Evolutionary conservation across 1,140 invertebrate genomes (phyloP).

Genomic region (Drosophila parvula): DNA sequence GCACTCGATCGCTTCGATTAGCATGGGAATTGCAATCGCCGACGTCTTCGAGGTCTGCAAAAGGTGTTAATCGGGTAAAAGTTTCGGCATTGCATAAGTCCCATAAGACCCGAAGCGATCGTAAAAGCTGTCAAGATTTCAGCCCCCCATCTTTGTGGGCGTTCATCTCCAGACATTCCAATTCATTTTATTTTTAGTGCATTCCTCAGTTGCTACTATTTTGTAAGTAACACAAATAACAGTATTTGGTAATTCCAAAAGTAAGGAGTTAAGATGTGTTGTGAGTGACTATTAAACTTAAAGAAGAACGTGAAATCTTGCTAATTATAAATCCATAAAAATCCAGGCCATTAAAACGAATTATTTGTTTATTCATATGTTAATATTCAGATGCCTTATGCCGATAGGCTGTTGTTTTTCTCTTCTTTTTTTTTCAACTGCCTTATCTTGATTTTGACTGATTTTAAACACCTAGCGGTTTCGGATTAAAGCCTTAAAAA

Average conservation of each 20-base stretch:
- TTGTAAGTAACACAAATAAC: no score
- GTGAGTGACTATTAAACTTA: neutral
- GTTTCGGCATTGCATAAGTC: constrained; percentile 29
- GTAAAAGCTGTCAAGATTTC: constrained; percentile 18
- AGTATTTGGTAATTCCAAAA: neutral
- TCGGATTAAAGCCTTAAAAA: neutral
- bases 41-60: constrained; percentile 17
- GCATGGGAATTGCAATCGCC: constrained; percentile 50
- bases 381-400: neutral
- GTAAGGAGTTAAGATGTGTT: neutral
- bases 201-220: no score
- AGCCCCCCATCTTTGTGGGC: neutral
- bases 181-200: no score
- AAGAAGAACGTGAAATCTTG: neutral
- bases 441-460: constrained; percentile 1
- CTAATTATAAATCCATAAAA: neutral
- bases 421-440: neutral
- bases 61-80: constrained; percentile 52
- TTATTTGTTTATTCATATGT: constrained; percentile 15
- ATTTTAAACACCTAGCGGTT: neutral
- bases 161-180: constrained; percentile 8
- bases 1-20: constrained; percentile 47
- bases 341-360: neutral
- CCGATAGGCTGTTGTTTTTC: neutral
- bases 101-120: neutral